These are phyloP conservation scores for Drosophila guanche DNA, from an alignment of 1,140 invertebrate genomes.

Conservation along the genomic window DNA sequence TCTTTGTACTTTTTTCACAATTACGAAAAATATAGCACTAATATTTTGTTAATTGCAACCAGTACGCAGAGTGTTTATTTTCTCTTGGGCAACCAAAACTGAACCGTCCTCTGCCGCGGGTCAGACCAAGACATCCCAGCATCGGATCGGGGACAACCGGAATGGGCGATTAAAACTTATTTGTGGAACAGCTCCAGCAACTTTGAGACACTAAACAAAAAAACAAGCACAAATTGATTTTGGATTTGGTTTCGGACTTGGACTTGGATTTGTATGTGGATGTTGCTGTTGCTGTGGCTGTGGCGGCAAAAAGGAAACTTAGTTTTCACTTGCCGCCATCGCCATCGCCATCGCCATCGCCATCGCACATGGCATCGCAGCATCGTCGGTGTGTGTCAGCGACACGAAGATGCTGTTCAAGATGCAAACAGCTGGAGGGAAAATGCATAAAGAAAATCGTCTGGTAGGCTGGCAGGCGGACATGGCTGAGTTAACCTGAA, in stretches of 20 bases:
- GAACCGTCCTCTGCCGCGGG: conserved; percentile 29
- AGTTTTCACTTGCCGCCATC: conserved; percentile 56
- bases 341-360: background rate
- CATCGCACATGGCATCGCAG: no score
- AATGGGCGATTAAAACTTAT: conserved; percentile 58
- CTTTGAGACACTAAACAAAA: conserved; percentile 20
- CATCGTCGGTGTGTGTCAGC: conserved; percentile 6
- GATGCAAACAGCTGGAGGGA: conserved; percentile 21
- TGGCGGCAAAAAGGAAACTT: conserved; percentile 55
- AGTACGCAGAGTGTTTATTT: conserved; percentile 3
- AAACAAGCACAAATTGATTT: conserved; percentile 57
- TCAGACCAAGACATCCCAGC: conserved; percentile 21
- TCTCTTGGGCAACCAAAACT: conserved; percentile 24
- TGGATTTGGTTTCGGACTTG: conserved; percentile 24
- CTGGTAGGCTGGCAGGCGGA: conserved; percentile 9
- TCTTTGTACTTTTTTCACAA: conserved; percentile 46
- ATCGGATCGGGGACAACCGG: conserved; percentile 42
- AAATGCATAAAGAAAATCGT: conserved; percentile 44
- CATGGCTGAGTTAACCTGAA: conserved; percentile 4
- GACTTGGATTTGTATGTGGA: no score
- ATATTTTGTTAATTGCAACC: conserved; percentile 38
- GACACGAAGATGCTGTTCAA: conserved; percentile 36
- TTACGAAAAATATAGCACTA: conserved; percentile 40
- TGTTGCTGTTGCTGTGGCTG: conserved; percentile 14
- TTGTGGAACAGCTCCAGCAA: conserved; percentile 31